A percentile compares a stretch with the other conserved stretches of the same genome.
Conservation (phyloP, 2,113 vertebrate genomes). For the Oceanodroma tethys region DNA sequence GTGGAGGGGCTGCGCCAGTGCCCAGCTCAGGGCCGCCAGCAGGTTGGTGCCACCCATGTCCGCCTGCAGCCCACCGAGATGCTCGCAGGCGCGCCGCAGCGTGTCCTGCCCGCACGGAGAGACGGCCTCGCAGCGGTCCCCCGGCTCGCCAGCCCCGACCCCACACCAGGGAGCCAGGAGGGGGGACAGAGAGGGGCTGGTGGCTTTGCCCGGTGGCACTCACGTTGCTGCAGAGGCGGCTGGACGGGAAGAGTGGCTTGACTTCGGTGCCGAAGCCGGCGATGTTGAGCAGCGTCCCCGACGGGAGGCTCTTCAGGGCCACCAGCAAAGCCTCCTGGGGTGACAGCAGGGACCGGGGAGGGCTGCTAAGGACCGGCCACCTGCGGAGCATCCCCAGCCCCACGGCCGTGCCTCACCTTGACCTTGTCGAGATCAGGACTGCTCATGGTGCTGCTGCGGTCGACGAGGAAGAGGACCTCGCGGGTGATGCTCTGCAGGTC, state of each 20-base stretch:
- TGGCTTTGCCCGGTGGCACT: neutral
- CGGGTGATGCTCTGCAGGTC: slow-evolving; percentile 83
- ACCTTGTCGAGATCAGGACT: slow-evolving; percentile 74
- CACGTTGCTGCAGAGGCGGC: slow-evolving; percentile 88
- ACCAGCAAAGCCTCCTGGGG: slow-evolving; percentile 87
- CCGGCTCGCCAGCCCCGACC: accelerated
- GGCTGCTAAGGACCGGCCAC: neutral
- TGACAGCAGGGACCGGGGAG: neutral
- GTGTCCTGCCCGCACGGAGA: slow-evolving; percentile 72
- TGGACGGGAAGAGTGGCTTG: slow-evolving; percentile 84
- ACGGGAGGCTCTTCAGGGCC: slow-evolving; percentile 89
- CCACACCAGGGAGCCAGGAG: accelerated
- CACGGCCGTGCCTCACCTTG: slow-evolving; percentile 59
- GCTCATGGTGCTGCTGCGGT: slow-evolving; percentile 72
- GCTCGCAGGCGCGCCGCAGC: slow-evolving; percentile 76
- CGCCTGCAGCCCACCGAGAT: slow-evolving; percentile 74
- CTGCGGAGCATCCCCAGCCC: neutral
- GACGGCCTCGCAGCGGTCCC: accelerated
- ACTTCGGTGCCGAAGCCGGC: slow-evolving; percentile 76
- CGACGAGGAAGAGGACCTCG: slow-evolving; percentile 89
- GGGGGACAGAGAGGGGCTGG: neutral
- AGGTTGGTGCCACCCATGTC: slow-evolving; percentile 75
- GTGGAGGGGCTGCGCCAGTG: slow-evolving; percentile 83
- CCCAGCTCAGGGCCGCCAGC: slow-evolving; percentile 84
- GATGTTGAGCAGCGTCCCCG: slow-evolving; percentile 86